Evolutionary conservation across 2,113 vertebrate species (phyloP).

Genomic region (Sinocyclocheilus grahami): DNA sequence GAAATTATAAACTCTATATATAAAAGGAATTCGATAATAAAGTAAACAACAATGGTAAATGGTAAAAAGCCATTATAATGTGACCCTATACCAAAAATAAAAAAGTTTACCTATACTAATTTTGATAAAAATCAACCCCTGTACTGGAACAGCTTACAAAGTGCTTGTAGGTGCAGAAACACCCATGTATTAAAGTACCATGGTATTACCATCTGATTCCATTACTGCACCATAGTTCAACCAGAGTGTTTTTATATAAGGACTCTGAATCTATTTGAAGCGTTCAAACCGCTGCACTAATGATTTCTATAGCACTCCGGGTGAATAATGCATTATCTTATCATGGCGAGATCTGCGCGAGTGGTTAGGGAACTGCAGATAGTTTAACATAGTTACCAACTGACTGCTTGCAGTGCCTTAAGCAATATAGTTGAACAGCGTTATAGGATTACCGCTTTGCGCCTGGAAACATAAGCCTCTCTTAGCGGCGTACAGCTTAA

Average conservation of each 20-base stretch:
- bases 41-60: not conserved
- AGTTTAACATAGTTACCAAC: conserved; percentile 58
- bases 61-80: not conserved
- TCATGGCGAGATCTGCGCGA: conserved; percentile 49
- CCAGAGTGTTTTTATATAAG: not conserved
- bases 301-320: conserved; percentile 41
- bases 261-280: not conserved
- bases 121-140: not conserved
- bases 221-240: not conserved
- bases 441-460: conserved; percentile 61
- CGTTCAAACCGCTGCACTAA: conserved; percentile 11
- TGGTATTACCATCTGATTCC: not conserved
- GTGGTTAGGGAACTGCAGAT: conserved; percentile 57
- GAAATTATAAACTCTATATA: not conserved
- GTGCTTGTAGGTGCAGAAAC: too few species aligned
- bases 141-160: not conserved
- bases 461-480: conserved; percentile 60
- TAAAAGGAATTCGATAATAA: not conserved
- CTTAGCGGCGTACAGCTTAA: conserved; percentile 56
- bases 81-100: not conserved
- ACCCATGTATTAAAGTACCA: not conserved
- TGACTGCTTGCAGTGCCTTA: conserved; percentile 59
- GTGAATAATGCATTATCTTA: conserved; percentile 50
- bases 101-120: not conserved
- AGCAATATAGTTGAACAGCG: conserved; percentile 59